Percentiles rank a stretch among this genome's conserved stretches.
Evolutionary conservation across 1,140 invertebrate species (phyloP).

Genomic region (Theocolax elegans): DNA sequence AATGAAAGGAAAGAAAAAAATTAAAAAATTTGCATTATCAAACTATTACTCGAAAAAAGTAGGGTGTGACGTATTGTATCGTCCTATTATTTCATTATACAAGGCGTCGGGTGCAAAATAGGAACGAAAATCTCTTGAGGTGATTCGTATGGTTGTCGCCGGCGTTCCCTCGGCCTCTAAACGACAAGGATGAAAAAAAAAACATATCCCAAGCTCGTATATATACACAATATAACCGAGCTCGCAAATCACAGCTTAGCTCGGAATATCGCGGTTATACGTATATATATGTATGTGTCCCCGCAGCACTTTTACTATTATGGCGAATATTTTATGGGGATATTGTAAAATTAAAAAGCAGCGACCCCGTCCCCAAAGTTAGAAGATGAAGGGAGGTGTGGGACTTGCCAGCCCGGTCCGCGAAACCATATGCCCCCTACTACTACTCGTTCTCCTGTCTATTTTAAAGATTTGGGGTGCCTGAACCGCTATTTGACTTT

Average conservation of each 20-base stretch:
- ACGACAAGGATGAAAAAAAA: slow-evolving; percentile 21
- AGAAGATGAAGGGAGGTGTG: slow-evolving; percentile 58
- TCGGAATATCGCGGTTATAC: slow-evolving; percentile 15
- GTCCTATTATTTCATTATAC: slow-evolving; percentile 27
- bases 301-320: slow-evolving; percentile 57
- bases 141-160: slow-evolving; percentile 6
- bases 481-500: slow-evolving; percentile 67
- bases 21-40: slow-evolving; percentile 13
- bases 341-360: slow-evolving; percentile 67
- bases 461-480: slow-evolving; percentile 46
- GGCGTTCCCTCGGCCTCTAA: slow-evolving; percentile 17
- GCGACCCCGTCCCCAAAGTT: slow-evolving; percentile 45
- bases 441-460: background rate
- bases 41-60: background rate
- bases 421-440: slow-evolving; percentile 57
- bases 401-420: slow-evolving; percentile 36
- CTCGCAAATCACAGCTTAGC: slow-evolving; percentile 64
- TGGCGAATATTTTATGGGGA: slow-evolving; percentile 64
- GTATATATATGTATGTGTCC: slow-evolving; percentile 32
- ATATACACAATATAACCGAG: slow-evolving; percentile 51
- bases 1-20: too few species aligned
- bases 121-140: slow-evolving; percentile 32
- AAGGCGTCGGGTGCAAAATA: background rate
- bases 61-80: background rate
- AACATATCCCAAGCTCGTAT: slow-evolving; percentile 26